Evolutionary conservation across 2,113 vertebrate genomes (phyloP).

Genomic region (Etheostoma cragini): DNA sequence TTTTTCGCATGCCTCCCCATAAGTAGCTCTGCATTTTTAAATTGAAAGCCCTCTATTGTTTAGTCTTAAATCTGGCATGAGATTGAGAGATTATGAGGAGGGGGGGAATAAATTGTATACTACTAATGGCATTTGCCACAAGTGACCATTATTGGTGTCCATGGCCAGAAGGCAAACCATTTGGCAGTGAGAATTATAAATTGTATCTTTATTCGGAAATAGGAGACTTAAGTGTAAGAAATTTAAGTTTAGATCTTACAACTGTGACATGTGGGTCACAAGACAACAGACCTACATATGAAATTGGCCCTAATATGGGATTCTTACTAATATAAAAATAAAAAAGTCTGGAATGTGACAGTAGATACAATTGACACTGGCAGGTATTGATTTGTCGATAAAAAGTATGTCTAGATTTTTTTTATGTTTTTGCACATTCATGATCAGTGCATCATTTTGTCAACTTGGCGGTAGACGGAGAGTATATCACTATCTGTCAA

Average conservation of each 20-base stretch:
- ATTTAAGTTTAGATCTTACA: not conserved
- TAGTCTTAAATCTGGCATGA: slow-evolving; percentile 40
- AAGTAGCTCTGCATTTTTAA: slow-evolving; percentile 51
- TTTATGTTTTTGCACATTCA: not conserved
- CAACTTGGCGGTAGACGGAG: not conserved
- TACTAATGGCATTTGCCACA: not conserved
- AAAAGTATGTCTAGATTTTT: not conserved
- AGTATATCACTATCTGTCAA: not conserved
- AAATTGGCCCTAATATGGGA: not conserved
- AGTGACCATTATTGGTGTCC: not conserved
- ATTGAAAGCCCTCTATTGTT: slow-evolving; percentile 75
- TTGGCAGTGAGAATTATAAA: slow-evolving; percentile 11
- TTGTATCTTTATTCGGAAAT: not conserved
- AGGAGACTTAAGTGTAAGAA: not conserved
- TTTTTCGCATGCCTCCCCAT: slow-evolving; percentile 47
- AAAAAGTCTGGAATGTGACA: not conserved
- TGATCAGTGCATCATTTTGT: not conserved
- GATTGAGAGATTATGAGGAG: slow-evolving; percentile 52
- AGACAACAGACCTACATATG: slow-evolving; percentile 1
- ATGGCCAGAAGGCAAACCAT: not conserved
- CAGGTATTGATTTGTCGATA: too few relatives aligned
- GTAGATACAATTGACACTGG: not conserved
- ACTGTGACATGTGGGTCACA: slow-evolving; percentile 3
- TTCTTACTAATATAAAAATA: slow-evolving; percentile 4
- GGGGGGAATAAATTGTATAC: slow-evolving; percentile 1